Percentiles rank a stretch among this genome's conserved stretches.
Evolutionary conservation across 2,797 vertebrate species (phyloP).

Genomic region (Anguilla megastoma): DNA sequence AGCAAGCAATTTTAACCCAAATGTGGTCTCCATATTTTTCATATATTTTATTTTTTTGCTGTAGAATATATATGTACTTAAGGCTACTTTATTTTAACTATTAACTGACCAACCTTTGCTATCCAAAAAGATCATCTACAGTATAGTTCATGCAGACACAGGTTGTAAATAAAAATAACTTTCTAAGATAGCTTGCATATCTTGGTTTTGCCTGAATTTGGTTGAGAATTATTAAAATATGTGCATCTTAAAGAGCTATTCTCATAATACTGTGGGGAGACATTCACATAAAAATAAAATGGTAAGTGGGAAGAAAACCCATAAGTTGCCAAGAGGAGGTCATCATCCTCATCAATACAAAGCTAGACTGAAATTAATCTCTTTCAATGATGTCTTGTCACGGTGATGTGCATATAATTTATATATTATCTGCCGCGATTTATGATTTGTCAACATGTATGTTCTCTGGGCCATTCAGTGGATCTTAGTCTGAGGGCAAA

Average conservation of each 20-base stretch:
- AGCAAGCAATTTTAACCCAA: background rate
- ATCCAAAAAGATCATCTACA: background rate
- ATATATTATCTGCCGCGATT: background rate
- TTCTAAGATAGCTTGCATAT: background rate
- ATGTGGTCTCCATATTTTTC: background rate
- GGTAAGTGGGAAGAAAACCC: background rate
- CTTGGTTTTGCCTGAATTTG: background rate
- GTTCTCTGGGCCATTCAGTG: background rate
- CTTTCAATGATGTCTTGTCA: background rate
- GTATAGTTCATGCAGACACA: background rate
- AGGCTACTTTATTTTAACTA: background rate
- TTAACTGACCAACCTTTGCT: background rate
- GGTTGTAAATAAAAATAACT: background rate
- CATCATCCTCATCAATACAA: background rate
- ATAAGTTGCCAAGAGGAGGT: background rate
- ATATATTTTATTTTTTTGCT: background rate
- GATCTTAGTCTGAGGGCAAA: background rate
- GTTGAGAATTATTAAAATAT: background rate
- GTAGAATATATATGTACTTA: background rate
- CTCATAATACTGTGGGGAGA: background rate
- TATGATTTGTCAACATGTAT: background rate
- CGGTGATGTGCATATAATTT: background rate
- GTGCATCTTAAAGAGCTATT: background rate
- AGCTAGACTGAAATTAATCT: background rate
- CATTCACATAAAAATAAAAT: background rate